These are phyloP conservation scores for Pemphigus obesinymphae DNA, from an alignment of 1,140 invertebrate genomes.

Conservation along the genomic window DNA sequence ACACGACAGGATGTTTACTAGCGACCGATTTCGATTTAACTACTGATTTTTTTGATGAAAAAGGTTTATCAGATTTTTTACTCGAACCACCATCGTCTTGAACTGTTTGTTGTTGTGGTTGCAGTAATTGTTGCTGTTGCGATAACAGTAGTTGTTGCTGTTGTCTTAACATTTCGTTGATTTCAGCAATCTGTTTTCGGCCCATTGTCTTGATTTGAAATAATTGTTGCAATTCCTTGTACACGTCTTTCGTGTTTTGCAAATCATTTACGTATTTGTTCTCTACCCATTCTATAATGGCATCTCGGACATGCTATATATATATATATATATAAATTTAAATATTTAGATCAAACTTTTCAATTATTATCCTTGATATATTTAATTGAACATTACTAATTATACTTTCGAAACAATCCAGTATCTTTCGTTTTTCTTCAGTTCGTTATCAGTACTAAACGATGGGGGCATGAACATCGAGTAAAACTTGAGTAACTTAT, in stretches of 20 bases:
- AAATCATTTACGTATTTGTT: not conserved
- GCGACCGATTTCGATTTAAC: not conserved
- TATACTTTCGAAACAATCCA: not conserved
- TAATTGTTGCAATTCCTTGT: conserved; percentile 11
- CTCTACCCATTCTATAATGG: not conserved
- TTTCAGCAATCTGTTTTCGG: not conserved
- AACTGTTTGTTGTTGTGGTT: not conserved
- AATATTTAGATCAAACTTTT: not conserved
- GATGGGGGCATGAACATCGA: not conserved
- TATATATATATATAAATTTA: too few relatives aligned
- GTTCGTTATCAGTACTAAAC: not conserved
- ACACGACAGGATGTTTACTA: not conserved
- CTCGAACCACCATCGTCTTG: too few relatives aligned
- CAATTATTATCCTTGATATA: not conserved
- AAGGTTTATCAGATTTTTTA: not conserved
- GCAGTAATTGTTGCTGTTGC: too few relatives aligned
- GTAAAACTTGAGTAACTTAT: not conserved
- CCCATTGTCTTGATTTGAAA: not conserved
- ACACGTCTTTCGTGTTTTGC: not conserved
- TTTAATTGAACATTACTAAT: not conserved
- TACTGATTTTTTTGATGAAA: not conserved
- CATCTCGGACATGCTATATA: not conserved
- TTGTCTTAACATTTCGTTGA: not conserved
- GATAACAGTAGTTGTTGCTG: too few relatives aligned
- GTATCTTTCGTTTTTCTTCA: not conserved